Base-by-base conservation (phyloP, 2,797 vertebrate species). In the Vespertilio murinus region DNA sequence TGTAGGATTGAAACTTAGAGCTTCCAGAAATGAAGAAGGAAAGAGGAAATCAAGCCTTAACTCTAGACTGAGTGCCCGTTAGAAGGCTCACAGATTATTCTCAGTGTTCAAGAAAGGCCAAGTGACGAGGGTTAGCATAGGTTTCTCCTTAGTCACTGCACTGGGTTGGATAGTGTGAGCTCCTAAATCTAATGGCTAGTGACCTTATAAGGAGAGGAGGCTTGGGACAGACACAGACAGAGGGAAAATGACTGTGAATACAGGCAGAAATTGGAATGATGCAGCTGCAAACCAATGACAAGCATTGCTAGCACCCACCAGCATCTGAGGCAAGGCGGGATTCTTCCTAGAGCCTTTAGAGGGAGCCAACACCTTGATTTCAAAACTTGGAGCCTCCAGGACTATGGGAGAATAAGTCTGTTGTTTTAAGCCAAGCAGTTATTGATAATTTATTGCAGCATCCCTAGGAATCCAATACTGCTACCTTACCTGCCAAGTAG, bases 21-120 rank as follows among this genome's bases (percentile, higher is more conserved):
- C 56, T 94, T 94, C 40, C 33, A 64, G 79, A 78, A 73, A 70
- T 78, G 42, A 95, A 82, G 38, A 80, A 56, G 49, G 17, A 94
- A 93, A 81, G 35, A 52, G 17, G 5, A 56, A 35, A 30, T 67
- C 38, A 83, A 90, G 25, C 33, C 71, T 74, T 70, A 86, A 35
- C 30, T 75, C 3, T 69, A n/a, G 61, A 49, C 45, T 38, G 56
- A 83, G 38, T 64, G n/a, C 30, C 61, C 81, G 16, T 45, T 45
- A 91, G 84, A 89, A 92, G 45, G 9, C 25, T 47, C 45, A 82
- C 45, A 78, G 64, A 81, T 74, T 40, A 69, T 11, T 45, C 22
- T 94, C 18, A 40, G 18, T 61, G 56, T 77, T 95, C 33, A 47
- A 11, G 64, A 75, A 78, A 59, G 69, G 64, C 45, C 52, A 17